Conservation (phyloP, 2,113 vertebrate genomes). For the Murina feae region DNA sequence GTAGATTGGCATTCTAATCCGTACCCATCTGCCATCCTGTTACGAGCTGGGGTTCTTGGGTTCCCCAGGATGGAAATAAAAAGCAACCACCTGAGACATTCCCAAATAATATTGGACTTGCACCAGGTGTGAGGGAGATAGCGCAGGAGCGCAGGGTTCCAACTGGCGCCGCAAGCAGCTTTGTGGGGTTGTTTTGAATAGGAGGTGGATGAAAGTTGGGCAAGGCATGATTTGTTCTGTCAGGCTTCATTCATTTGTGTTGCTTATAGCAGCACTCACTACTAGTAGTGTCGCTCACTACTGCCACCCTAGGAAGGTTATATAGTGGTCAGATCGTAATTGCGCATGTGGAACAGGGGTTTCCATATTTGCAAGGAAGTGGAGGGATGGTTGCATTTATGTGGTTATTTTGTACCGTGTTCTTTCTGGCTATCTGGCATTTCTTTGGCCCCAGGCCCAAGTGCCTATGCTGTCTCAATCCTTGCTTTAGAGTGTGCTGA, state of each 20-base stretch:
- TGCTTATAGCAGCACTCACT: background rate
- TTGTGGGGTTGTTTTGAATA: background rate
- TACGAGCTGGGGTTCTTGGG: background rate
- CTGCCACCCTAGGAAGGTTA: background rate
- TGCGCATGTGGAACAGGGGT: background rate
- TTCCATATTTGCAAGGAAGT: background rate
- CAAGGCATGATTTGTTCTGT: background rate
- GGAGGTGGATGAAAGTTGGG: background rate
- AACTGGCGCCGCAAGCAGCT: background rate
- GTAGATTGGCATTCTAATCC: background rate
- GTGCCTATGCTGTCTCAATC: background rate
- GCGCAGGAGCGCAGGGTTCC: background rate
- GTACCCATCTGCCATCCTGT: background rate
- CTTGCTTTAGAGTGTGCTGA: background rate
- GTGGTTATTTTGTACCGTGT: background rate
- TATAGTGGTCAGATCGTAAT: background rate
- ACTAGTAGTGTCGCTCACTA: background rate
- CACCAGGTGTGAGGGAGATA: background rate
- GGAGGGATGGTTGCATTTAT: background rate
- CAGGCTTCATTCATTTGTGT: background rate
- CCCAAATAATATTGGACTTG: background rate
- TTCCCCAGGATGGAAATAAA: background rate
- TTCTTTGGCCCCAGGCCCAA: background rate
- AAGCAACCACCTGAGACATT: background rate
- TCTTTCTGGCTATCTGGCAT: background rate